These are phyloP conservation scores for Megalurothrips usitatus DNA, from an alignment of 2,888 invertebrate species.

Conservation along the genomic window DNA sequence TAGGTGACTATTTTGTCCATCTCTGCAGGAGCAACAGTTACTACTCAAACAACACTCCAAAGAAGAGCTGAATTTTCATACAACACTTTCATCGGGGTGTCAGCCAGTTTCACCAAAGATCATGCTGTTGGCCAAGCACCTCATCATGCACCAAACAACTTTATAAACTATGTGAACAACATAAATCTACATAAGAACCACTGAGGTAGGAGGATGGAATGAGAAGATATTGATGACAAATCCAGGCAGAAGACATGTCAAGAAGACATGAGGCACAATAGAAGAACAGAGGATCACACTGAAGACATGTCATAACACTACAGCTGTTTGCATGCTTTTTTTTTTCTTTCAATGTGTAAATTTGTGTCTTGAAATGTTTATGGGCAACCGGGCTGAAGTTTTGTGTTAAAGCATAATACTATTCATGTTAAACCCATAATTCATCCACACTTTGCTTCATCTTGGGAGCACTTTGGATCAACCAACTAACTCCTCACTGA, in stretches of 20 bases:
- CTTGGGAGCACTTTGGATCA: no score
- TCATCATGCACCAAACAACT: not conserved
- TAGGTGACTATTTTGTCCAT: not conserved
- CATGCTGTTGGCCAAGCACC: not conserved
- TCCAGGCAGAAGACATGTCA: not conserved
- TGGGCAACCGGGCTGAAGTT: not conserved
- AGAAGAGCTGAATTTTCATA: slow-evolving; percentile 3
- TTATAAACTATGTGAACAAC: not conserved
- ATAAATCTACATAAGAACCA: not conserved
- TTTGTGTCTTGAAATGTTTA: not conserved
- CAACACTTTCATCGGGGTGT: not conserved
- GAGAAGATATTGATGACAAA: not conserved
- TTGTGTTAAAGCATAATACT: not conserved
- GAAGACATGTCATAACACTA: slow-evolving; percentile 5
- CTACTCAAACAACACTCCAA: not conserved
- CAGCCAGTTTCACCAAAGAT: not conserved
- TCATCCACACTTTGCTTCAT: no score
- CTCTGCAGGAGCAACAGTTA: slow-evolving; percentile 6
- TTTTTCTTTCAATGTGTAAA: slow-evolving; percentile 11
- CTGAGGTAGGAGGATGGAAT: not conserved
- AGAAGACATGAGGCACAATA: not conserved
- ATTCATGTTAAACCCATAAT: not conserved
- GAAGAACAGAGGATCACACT: slow-evolving; percentile 1
- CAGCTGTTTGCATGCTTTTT: slow-evolving; percentile 24
- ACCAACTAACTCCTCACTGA: not conserved